These are phyloP conservation scores for Bimastos eiseni DNA, from an alignment of 2,888 invertebrate genomes.

Conservation along the genomic window DNA sequence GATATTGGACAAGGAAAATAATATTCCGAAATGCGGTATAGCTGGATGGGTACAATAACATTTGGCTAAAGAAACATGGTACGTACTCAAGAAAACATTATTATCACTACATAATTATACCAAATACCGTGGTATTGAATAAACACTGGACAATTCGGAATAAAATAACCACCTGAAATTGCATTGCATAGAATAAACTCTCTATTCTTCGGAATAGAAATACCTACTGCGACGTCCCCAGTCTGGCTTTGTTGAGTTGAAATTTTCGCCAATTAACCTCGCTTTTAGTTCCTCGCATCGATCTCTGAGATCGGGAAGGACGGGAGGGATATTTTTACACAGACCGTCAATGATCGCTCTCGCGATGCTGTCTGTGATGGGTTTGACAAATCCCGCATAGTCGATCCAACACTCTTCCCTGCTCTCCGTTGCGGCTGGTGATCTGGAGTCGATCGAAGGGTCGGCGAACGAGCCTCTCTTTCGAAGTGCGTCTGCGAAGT, in stretches of 20 bases:
- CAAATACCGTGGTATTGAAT: no score
- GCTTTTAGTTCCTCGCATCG: neutral
- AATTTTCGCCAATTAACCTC: neutral
- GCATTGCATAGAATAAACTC: neutral
- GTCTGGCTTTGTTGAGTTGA: neutral
- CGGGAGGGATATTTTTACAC: neutral
- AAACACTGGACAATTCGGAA: no score
- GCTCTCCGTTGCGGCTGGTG: neutral
- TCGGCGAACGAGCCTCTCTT: neutral
- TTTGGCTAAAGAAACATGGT: no score
- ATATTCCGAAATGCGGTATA: no score
- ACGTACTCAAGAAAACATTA: no score
- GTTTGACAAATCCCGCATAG: neutral
- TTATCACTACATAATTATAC: no score
- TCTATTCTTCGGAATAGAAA: neutral
- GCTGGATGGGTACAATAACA: no score
- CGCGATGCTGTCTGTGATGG: neutral
- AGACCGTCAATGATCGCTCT: neutral
- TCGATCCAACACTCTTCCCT: neutral
- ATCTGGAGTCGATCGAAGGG: neutral
- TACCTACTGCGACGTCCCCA: constrained; percentile 1
- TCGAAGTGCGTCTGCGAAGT: neutral
- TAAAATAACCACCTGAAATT: no score
- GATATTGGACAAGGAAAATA: no score
- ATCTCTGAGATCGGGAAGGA: neutral